A percentile compares a stretch with the other conserved stretches of the same genome.
These are phyloP conservation scores for Diabrotica virgifera DNA, from an alignment of 1,140 invertebrate species.

Conservation along the genomic window DNA sequence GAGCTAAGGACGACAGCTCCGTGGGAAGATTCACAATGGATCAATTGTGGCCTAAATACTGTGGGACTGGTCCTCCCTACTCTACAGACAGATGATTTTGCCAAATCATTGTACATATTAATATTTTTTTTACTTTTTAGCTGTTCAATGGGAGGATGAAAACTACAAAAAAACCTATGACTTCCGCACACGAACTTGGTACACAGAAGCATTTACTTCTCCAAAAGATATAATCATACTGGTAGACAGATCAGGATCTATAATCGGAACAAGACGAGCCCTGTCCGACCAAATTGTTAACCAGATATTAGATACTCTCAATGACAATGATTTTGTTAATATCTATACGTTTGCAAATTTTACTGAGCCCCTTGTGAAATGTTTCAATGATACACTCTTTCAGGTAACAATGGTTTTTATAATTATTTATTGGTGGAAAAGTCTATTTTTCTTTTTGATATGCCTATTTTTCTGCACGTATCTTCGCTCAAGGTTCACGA, in stretches of 20 bases:
- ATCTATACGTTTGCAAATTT: constrained; percentile 83
- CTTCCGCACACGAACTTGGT: constrained; percentile 86
- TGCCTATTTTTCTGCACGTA: too few relatives aligned
- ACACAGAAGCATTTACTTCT: constrained; percentile 94
- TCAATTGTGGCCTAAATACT: too few relatives aligned
- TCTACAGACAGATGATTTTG: too few relatives aligned
- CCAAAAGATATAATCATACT: constrained; percentile 96
- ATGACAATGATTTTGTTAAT: constrained; percentile 98
- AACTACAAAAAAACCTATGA: constrained; percentile 82
- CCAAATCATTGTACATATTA: too few relatives aligned
- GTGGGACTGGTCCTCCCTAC: too few relatives aligned
- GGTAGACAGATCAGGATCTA: constrained; percentile 93
- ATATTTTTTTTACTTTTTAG: constrained; percentile 39
- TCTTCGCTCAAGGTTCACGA: too few relatives aligned
- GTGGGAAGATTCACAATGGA: too few relatives aligned
- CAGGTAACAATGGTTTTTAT: constrained; percentile 55
- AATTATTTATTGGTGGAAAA: neutral
- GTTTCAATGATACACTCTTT: constrained; percentile 83
- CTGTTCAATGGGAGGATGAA: constrained; percentile 67
- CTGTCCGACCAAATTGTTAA: constrained; percentile 93
- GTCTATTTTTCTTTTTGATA: too few relatives aligned
- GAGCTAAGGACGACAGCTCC: too few relatives aligned
- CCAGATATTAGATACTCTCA: constrained; percentile 94
- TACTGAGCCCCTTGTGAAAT: constrained; percentile 74
- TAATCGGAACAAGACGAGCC: constrained; percentile 89